Percentiles rank a stretch among this genome's conserved stretches.
phyloP scores from a whole-genome alignment of 2,113 vertebrate species.

The Toxostoma redivivum region DNA sequence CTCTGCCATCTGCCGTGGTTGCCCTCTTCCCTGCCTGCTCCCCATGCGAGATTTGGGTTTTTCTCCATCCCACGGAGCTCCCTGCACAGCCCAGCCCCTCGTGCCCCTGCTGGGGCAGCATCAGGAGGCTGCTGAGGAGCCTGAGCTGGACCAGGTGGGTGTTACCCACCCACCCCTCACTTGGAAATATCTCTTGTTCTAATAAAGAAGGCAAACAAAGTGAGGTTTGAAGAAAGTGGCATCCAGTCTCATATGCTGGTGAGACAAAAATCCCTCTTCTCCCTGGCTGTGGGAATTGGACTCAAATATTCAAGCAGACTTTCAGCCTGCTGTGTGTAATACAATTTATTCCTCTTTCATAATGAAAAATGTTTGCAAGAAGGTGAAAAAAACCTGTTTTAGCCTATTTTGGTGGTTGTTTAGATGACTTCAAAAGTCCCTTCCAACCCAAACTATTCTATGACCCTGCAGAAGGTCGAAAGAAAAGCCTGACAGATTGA shows the following conservation, averaged over 20 bases:
- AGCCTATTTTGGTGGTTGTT: background rate
- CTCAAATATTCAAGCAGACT: background rate
- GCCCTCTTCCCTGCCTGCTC: background rate
- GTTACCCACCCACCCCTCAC: background rate
- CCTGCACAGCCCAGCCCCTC: background rate
- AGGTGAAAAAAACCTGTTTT: background rate
- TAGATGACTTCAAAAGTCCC: background rate
- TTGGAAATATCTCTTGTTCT: background rate
- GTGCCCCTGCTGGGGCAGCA: background rate
- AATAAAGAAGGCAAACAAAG: background rate
- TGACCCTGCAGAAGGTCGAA: background rate
- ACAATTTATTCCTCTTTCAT: background rate
- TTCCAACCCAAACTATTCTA: background rate
- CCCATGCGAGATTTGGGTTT: fast-evolving
- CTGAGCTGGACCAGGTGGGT: background rate
- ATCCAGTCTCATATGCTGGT: background rate
- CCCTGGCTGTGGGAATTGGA: background rate
- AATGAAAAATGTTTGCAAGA: background rate
- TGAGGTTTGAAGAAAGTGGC: background rate
- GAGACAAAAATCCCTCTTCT: background rate
- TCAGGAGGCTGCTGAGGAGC: background rate
- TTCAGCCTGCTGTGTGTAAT: background rate
- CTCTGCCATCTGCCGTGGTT: background rate
- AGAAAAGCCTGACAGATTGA: background rate
- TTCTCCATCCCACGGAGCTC: background rate